Evolutionary conservation across 2,888 invertebrate genomes (phyloP).

Genomic region (Lathronympha strigana): DNA sequence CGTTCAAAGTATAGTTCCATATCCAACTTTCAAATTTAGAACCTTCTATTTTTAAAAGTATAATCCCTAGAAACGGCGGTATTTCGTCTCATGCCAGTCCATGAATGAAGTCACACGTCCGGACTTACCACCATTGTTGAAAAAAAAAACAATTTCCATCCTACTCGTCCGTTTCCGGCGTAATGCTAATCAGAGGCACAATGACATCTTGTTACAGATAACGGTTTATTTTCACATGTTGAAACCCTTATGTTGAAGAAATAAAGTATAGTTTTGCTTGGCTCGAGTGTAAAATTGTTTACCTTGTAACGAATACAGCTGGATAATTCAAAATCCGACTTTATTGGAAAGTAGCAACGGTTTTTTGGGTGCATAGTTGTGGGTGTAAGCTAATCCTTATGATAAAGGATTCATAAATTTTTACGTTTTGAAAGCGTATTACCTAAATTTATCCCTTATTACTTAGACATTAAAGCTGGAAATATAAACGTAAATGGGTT

Average conservation of each 20-base stretch:
- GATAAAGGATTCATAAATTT: slow-evolving; percentile 26
- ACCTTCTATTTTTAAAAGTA: not conserved
- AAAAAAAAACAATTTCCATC: slow-evolving; percentile 51
- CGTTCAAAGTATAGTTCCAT: not conserved
- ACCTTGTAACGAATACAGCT: not conserved
- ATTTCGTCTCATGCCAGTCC: slow-evolving; percentile 3
- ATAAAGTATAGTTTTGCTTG: not conserved
- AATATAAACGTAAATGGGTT: not conserved
- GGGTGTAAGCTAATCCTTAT: slow-evolving; percentile 27
- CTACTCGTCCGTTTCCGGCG: slow-evolving; percentile 64
- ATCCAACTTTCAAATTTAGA: not conserved
- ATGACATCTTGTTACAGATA: slow-evolving; percentile 57
- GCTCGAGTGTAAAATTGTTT: not conserved
- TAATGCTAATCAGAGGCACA: slow-evolving; percentile 66
- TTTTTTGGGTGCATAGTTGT: not conserved
- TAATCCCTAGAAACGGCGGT: slow-evolving; percentile 26
- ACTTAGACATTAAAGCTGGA: not conserved
- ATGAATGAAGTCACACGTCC: slow-evolving; percentile 40
- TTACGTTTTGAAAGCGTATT: not conserved
- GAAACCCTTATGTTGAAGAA: not conserved
- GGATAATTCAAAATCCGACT: not conserved
- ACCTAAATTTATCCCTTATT: not conserved
- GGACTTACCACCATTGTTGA: slow-evolving; percentile 54
- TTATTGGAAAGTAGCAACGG: not conserved
- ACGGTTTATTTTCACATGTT: not conserved